Base-by-base conservation (phyloP, 1,140 invertebrate genomes). In the Halictus rubicundus region DNA sequence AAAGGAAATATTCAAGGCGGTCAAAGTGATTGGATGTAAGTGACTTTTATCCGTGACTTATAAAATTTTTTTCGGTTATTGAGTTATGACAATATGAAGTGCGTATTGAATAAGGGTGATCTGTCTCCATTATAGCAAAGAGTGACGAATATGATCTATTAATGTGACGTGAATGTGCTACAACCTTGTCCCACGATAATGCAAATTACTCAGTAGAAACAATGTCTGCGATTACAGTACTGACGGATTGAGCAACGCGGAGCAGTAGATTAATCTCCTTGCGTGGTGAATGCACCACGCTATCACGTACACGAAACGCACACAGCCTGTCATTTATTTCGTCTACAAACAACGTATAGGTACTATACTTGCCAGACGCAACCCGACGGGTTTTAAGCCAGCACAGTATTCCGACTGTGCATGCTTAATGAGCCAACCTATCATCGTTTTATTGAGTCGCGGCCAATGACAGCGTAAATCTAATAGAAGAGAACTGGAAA, bases 351-450 rank as follows among this genome's bases (percentile, higher is more conserved):
- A 78, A 68, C 68, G 12, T 73, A 81, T 14, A 46, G 42, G 9
- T 46, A 46, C 42, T 12, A 12, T 74, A 80, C 83, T 80, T 66
- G 21, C 46, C 76, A 27, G 64, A 54, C 71, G 68, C 70, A 12
- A 27, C 1, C n/a, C 32, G 49, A 14, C n/a, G 60, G 39, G 25
- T 49, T n/a, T 19, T 32, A 16, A 39, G 37, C 52, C 54, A 0
- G 32, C 16, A 82, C 85, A 87, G 59, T 37, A 49, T 80, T 57
- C 46, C 73, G 60, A 84, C 78, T 88, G 80, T 88, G 82, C 69
- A 78, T 65, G 77, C 60, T 85, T 89, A 89, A 90, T 87, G 88
- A 89, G 63, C 71, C 88, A 77, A 65, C 83, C 88, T 82, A 84
- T 90, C 78, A 77, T 83, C 83, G 82, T 87, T 89, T 86, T 85